These are phyloP conservation scores for Hydropsyche tenuis DNA, from an alignment of 1,140 invertebrate genomes.

Conservation along the genomic window DNA sequence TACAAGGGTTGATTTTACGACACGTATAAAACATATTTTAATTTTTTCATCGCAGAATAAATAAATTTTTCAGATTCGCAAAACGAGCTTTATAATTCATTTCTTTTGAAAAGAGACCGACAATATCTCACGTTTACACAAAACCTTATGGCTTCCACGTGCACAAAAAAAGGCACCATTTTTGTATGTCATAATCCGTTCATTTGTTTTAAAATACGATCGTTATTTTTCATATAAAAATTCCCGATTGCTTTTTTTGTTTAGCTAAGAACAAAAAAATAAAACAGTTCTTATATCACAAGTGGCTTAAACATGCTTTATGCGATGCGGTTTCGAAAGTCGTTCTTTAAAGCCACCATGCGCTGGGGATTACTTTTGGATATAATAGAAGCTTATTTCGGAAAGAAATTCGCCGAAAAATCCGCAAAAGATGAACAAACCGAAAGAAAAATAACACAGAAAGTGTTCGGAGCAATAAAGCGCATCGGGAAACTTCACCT, in stretches of 20 bases:
- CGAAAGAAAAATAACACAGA: not conserved
- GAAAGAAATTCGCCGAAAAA: not conserved
- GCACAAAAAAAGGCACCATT: not conserved
- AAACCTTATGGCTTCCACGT: too few relatives aligned
- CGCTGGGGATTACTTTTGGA: conserved; percentile 17
- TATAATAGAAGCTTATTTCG: conserved; percentile 16
- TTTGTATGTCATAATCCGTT: not conserved
- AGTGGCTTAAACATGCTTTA: conserved; percentile 4
- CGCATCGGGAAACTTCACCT: not conserved
- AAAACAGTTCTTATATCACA: not conserved
- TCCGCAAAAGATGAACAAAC: not conserved
- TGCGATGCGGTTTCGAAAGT: conserved; percentile 14
- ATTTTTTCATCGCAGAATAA: too few relatives aligned
- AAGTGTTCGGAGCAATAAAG: not conserved
- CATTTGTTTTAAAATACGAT: not conserved
- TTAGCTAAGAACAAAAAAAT: not conserved
- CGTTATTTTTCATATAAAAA: conserved; percentile 3
- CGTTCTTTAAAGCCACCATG: not conserved
- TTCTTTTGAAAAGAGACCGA: too few relatives aligned
- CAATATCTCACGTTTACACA: too few relatives aligned
- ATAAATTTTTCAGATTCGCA: too few relatives aligned
- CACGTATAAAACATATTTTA: too few relatives aligned
- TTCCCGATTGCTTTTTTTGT: not conserved
- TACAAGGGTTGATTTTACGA: too few relatives aligned
- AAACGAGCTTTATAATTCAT: too few relatives aligned